These are phyloP conservation scores for Syngnathus rostellatus DNA, from an alignment of 2,797 vertebrate species.

Conservation along the genomic window DNA sequence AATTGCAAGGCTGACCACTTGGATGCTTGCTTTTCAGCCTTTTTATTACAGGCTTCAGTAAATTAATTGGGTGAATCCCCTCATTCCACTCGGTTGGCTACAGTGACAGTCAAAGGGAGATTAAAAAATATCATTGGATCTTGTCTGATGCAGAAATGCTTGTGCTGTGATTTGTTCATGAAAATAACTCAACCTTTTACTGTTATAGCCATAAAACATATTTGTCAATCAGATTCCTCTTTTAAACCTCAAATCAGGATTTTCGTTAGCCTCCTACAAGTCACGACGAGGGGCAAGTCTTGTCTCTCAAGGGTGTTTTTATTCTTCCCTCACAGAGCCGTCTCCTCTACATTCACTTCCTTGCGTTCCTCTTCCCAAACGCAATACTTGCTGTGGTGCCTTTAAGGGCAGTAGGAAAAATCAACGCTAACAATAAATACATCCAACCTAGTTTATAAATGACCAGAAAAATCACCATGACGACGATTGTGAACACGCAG, in stretches of 20 bases:
- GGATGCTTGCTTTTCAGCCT: slow-evolving; percentile 40
- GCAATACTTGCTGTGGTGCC: too few species aligned
- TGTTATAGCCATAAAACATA: not conserved
- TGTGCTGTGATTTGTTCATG: slow-evolving; percentile 8
- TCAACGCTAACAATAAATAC: too few species aligned
- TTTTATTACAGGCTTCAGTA: slow-evolving; percentile 54
- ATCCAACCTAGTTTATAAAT: too few species aligned
- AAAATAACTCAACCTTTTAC: not conserved
- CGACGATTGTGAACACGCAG: too few species aligned
- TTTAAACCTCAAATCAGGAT: slow-evolving; percentile 15
- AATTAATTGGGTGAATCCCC: slow-evolving; percentile 63
- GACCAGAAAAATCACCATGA: too few species aligned
- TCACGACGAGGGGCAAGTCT: not conserved
- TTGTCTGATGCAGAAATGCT: slow-evolving; percentile 30
- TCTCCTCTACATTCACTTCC: too few species aligned
- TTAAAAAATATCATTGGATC: slow-evolving; percentile 41
- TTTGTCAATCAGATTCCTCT: not conserved
- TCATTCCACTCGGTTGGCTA: slow-evolving; percentile 46
- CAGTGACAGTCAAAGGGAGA: slow-evolving; percentile 43
- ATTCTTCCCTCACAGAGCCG: too few species aligned
- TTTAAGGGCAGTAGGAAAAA: too few species aligned
- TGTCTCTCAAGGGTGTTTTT: too few species aligned
- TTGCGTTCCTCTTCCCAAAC: too few species aligned
- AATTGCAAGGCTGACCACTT: slow-evolving; percentile 42
- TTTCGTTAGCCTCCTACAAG: not conserved